Evolutionary conservation across 2,888 invertebrate genomes (phyloP), one percentile per base, ranked within the genome.

Genomic region (Choristoneura rosaceana): DNA sequence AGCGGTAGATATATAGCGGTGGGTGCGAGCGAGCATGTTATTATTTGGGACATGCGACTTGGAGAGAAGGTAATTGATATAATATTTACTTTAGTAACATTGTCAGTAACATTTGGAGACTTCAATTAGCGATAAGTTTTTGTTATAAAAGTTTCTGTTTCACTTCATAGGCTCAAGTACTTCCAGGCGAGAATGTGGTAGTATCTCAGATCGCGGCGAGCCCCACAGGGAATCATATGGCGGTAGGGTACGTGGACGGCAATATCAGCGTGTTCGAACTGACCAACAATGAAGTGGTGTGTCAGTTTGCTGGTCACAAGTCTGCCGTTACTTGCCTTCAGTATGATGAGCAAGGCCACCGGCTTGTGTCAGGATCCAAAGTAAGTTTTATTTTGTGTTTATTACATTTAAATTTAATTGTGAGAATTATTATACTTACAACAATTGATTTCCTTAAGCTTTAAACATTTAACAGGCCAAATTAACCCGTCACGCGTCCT

Each of bases 201-300:
- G 98, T 98, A 0, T 97, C 98, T 0, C 95, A 95, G 69, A 88
- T 99, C 75, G 95, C 96, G 68, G 95, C 96, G 0, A 97, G 97
- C 77, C 97, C 97, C 0, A 96, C 96, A 84, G 96, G 96, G 70
- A 93, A 96, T 65, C 96, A 97, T 77, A 91, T 99, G 79, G 99
- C 99, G 14, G 98, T 97, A 25, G 99, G 99, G 0, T 99, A 99
- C 90, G 95, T 96, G 0, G 98, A 99, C 93, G 99, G 99, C 1
- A 96, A 96, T 58, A 95, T 99, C 0, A 96, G 97, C 87, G 95
- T 98, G 9, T 99, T 96, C 89, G 97, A 98, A 87, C 88, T 99
- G 38, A 95, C 95, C 62, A 95, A 96, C 66, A 96, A 96, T 73
- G 97, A 97, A 78, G 92, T 96, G 71, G 93, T 96, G 5, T 97